A percentile compares a stretch with the other conserved stretches of the same genome.
Evolutionary conservation across 2,113 vertebrate species (phyloP).

Genomic region (Notiomystis cincta): DNA sequence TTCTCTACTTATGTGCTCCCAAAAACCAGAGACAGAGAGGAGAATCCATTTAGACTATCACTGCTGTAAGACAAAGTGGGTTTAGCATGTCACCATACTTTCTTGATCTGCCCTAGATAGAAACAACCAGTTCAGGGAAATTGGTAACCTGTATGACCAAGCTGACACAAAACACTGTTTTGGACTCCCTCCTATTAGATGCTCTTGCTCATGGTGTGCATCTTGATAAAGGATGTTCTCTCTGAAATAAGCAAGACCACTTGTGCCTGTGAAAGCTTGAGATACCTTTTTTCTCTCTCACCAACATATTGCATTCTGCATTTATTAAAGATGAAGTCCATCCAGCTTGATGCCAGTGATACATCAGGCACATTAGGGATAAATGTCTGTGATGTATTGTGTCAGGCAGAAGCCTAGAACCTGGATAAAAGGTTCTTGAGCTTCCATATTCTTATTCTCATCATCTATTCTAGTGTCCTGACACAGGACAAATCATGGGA

Average conservation of each 20-base stretch:
- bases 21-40: background rate
- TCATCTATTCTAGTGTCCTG: background rate
- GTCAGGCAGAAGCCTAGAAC: background rate
- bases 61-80: background rate
- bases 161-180: background rate
- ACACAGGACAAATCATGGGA: background rate
- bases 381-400: accelerated
- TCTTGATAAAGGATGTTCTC: background rate
- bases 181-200: background rate
- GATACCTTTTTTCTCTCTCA: background rate
- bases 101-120: background rate
- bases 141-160: background rate
- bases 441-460: background rate
- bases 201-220: background rate
- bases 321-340: background rate
- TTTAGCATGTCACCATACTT: background rate
- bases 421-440: background rate
- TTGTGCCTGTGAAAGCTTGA: background rate
- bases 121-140: background rate
- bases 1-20: background rate
- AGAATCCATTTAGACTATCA: background rate
- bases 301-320: background rate
- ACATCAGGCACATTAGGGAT: background rate
- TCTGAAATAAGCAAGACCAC: background rate
- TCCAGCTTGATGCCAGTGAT: no score